Evolutionary conservation across 2,797 vertebrate species (phyloP), one percentile per base, ranked within the genome.

Genomic region (Cossypha dichroa): DNA sequence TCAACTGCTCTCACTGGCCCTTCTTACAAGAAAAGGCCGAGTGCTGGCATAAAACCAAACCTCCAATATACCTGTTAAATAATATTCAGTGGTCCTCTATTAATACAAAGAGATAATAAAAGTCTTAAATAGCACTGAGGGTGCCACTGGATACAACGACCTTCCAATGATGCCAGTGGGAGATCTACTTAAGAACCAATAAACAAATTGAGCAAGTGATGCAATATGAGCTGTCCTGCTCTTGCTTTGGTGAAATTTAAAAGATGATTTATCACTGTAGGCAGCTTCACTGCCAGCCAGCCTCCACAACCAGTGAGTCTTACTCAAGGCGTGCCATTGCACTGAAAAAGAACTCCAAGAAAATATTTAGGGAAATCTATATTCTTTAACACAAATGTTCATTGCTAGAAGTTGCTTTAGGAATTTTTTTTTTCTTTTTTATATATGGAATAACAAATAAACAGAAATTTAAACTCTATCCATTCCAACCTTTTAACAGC

Each of bases 51-150:
- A 77, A 80, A 80, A 51, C 52, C 54, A 81, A 86, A 17, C 41
- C 51, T 68, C 31, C 17, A 60, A 48, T 2, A 9, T 63, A 85
- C 34, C 79, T 75, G 52, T 76, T 83, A 88, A 93, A 77, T 22
- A 75, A 59, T 36, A 83, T 68, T 88, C 69, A 8, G 46, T 34
- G 54, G 33, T 38, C 59, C 67, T 76, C 55, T 76, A 73, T 68
- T 88, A 88, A 84, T 20, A 76, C 18, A 55, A n/a, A 33, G 6
- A 48, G 55, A 90, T 73, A 94, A 81, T 3, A 69, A 13, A 59
- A 94, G 41, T n/a, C 63, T 76, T 92, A 86, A 80, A 69, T 3
- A 48, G 83, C 54, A 79, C 88, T 73, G 33, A 93, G 91, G 87
- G 87, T 94, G 58, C 55, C 58, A 48, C 72, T 87, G 52, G 28